phyloP scores from a whole-genome alignment of 2,888 invertebrate genomes.

The Lepidochrysops patricia region DNA sequence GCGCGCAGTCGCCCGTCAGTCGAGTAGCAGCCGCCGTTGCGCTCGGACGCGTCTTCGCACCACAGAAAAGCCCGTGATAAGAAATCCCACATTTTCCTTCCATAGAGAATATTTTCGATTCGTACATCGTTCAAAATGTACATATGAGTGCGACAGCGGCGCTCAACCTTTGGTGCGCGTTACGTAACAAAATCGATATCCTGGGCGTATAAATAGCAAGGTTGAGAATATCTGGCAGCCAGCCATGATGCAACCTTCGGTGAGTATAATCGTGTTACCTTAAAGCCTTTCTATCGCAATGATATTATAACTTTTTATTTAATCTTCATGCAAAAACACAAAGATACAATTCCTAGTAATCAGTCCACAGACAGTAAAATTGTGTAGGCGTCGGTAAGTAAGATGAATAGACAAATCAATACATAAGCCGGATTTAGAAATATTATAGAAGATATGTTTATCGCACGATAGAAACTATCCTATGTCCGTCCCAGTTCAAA shows the following conservation, averaged over 20 bases:
- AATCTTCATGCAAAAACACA: too few relatives aligned
- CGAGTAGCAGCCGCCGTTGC: too few relatives aligned
- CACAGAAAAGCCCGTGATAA: background rate
- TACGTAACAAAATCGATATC: constrained; percentile 72
- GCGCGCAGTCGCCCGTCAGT: constrained; percentile 28
- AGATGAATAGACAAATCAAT: too few relatives aligned
- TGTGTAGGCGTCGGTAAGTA: too few relatives aligned
- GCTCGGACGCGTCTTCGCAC: background rate
- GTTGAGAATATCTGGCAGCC: constrained; percentile 69
- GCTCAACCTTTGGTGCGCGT: constrained; percentile 52
- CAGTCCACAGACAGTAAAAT: too few relatives aligned
- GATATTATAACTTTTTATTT: too few relatives aligned
- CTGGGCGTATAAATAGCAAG: constrained; percentile 66
- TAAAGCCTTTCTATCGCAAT: background rate
- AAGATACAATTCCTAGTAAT: too few relatives aligned
- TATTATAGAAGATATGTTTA: too few relatives aligned
- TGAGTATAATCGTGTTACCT: constrained; percentile 33
- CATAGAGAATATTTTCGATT: constrained; percentile 2
- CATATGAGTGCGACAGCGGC: constrained; percentile 40
- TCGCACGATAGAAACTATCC: too few relatives aligned
- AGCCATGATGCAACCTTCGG: constrained; percentile 63
- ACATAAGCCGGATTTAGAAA: too few relatives aligned
- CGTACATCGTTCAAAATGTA: constrained; percentile 29
- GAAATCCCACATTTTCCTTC: background rate
- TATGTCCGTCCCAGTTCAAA: too few relatives aligned